Conservation (phyloP, 2,113 vertebrate species). For the Felis catus region DNA sequence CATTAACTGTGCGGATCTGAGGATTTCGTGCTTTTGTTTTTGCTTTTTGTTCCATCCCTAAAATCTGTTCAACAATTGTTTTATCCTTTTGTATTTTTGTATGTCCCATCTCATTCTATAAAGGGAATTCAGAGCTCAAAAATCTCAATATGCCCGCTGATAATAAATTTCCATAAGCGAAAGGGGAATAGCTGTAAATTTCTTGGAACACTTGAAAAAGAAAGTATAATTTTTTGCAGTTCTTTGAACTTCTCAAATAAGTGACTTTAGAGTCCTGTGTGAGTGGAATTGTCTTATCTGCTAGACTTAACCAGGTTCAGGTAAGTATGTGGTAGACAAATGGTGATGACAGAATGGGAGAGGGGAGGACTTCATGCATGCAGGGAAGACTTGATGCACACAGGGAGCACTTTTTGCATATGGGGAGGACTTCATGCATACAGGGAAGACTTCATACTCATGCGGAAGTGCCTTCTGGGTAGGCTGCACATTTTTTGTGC, state of each 20-base stretch:
- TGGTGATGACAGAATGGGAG: background rate
- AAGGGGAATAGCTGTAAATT: constrained; percentile 34
- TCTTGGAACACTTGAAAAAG: constrained; percentile 52
- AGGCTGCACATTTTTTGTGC: background rate
- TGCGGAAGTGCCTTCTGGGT: background rate
- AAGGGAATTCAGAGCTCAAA: background rate
- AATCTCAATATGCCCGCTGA: background rate
- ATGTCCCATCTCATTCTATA: background rate
- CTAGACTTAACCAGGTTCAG: background rate
- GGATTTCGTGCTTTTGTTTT: background rate
- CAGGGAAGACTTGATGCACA: background rate
- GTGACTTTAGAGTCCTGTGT: background rate
- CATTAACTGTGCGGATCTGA: background rate
- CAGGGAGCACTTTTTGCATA: background rate
- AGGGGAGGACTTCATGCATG: background rate
- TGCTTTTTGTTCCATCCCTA: background rate
- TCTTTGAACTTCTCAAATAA: constrained; percentile 18
- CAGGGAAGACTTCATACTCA: rapidly evolving
- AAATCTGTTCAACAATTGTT: constrained; percentile 24
- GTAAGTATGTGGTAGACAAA: background rate
- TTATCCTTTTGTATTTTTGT: constrained; percentile 30
- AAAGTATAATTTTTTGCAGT: constrained; percentile 41
- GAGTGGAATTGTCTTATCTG: background rate
- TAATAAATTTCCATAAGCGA: constrained; percentile 52
- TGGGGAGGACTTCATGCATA: background rate